Evolutionary conservation across 2,113 vertebrate genomes (phyloP).

Genomic region (Hymenochirus boettgeri): DNA sequence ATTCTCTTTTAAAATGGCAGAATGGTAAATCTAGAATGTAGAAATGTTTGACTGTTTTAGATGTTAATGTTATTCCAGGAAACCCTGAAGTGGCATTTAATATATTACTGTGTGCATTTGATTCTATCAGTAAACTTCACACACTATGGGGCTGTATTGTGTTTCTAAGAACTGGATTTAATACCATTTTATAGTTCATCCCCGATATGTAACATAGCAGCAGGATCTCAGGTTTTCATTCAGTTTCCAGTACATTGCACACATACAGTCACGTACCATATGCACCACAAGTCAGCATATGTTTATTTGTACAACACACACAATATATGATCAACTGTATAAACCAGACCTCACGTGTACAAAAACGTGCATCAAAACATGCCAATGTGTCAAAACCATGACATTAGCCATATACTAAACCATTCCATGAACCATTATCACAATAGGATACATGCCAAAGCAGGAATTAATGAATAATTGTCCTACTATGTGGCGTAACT

Average conservation of each 20-base stretch:
- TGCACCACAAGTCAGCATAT: background rate
- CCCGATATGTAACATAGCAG: background rate
- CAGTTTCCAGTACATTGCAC: background rate
- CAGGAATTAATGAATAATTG: constrained; percentile 29
- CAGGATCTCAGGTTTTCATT: background rate
- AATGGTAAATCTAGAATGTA: too few species aligned
- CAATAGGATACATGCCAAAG: constrained; percentile 10
- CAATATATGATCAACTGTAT: background rate
- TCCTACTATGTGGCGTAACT: constrained; percentile 13
- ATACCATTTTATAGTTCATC: too few species aligned
- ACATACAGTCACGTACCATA: background rate
- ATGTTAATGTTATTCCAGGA: too few species aligned
- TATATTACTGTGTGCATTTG: too few species aligned
- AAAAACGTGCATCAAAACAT: background rate
- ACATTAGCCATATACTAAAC: background rate
- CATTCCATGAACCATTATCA: constrained; percentile 14
- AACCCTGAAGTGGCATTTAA: too few species aligned
- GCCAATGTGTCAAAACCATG: too few species aligned
- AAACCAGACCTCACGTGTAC: background rate
- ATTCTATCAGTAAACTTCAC: too few species aligned
- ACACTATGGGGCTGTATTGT: too few species aligned
- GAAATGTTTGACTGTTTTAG: too few species aligned
- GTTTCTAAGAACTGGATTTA: too few species aligned
- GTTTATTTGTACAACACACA: background rate
- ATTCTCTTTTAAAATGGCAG: too few species aligned